A percentile compares a stretch with the other conserved stretches of the same genome.
Conservation (phyloP, 1,140 invertebrate species). For the Ceratitis capitata region DNA sequence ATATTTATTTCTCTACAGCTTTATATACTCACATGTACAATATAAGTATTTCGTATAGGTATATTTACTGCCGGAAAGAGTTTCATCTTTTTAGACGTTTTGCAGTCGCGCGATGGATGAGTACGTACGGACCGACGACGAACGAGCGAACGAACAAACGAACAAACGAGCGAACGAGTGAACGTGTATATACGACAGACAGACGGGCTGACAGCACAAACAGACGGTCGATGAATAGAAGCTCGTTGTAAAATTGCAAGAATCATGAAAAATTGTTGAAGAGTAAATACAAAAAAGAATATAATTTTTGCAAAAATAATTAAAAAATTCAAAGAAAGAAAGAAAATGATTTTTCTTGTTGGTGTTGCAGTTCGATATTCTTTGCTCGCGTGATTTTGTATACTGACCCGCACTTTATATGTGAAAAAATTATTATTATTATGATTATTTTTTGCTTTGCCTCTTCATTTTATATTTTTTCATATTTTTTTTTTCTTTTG, state of each 20-base stretch:
- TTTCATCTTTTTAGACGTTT: slow-evolving; percentile 30
- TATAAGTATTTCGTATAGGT: slow-evolving; percentile 17
- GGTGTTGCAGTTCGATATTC: neutral
- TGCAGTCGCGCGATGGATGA: slow-evolving; percentile 4
- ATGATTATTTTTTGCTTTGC: too few species aligned
- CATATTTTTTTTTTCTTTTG: neutral
- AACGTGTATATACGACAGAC: neutral
- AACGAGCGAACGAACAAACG: neutral
- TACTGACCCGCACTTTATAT: neutral
- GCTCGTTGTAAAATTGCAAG: slow-evolving; percentile 7
- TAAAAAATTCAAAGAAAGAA: too few species aligned
- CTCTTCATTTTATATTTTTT: neutral
- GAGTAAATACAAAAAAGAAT: neutral
- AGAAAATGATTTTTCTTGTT: neutral
- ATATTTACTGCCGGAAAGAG: slow-evolving; percentile 36
- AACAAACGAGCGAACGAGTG: neutral
- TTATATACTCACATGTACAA: neutral
- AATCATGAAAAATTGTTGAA: neutral
- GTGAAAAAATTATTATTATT: too few species aligned
- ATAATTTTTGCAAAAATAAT: neutral
- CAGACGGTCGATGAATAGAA: neutral
- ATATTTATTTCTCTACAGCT: neutral
- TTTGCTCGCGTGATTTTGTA: neutral
- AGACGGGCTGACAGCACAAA: neutral
- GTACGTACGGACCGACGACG: neutral